Evolutionary conservation across 2,113 vertebrate genomes (phyloP).

Genomic region (Cinclus cinclus): DNA sequence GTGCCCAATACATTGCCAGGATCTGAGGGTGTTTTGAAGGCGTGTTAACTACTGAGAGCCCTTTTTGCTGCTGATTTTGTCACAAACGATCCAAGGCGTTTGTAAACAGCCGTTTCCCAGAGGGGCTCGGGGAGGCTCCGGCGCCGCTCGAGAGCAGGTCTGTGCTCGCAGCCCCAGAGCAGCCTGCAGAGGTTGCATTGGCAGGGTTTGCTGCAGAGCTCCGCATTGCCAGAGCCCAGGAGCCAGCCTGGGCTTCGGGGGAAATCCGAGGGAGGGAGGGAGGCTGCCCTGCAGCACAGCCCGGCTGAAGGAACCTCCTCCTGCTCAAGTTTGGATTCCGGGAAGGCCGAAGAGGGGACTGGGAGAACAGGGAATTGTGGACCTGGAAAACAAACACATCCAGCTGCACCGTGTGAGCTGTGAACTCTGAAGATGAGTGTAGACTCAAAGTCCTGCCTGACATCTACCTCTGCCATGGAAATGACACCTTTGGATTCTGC

Average conservation of each 20-base stretch:
- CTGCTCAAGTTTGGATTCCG: neutral
- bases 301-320: neutral
- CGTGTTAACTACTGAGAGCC: neutral
- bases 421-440: neutral
- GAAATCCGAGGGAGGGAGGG: neutral
- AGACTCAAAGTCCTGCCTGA: neutral
- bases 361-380: neutral
- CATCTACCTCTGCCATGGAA: neutral
- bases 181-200: neutral
- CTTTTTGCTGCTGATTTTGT: neutral
- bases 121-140: neutral
- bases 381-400: neutral
- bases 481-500: neutral
- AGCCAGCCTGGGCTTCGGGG: neutral
- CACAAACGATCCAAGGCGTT: neutral
- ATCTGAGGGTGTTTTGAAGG: neutral
- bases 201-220: neutral
- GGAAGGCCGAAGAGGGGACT: neutral
- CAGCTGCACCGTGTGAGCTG: neutral
- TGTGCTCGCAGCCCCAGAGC: neutral
- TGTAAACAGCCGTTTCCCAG: rapidly evolving
- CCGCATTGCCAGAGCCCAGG: neutral
- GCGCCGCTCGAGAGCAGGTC: neutral
- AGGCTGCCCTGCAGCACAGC: neutral
- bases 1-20: neutral